Conservation (phyloP, 2,888 invertebrate genomes). For the Plagodis pulveraria region DNA sequence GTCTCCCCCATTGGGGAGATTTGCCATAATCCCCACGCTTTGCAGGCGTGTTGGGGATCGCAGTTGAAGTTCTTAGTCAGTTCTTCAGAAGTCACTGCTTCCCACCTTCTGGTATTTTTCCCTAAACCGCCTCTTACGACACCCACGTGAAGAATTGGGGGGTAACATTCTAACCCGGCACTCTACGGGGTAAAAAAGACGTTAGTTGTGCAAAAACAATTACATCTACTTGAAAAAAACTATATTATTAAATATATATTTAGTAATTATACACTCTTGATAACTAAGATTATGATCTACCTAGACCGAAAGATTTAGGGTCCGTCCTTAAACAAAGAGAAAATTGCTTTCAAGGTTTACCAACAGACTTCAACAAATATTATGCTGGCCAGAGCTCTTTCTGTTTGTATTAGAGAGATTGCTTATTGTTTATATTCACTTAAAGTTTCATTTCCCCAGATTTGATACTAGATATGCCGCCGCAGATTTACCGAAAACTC, state of each 20-base stretch:
- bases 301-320: not conserved
- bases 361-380: conserved; percentile 13
- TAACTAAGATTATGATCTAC: not conserved
- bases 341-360: conserved; percentile 13
- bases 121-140: too few species aligned
- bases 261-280: not conserved
- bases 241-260: not conserved
- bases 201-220: too few species aligned
- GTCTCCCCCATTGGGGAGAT: too few species aligned
- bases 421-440: conserved; percentile 16
- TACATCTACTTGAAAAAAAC: not conserved
- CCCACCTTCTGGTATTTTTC: too few species aligned
- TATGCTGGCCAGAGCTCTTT: conserved; percentile 6
- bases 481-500: conserved; percentile 48
- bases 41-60: too few species aligned
- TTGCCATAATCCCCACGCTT: too few species aligned
- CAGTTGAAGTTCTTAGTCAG: too few species aligned
- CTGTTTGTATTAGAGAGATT: conserved; percentile 11
- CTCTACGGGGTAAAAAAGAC: too few species aligned
- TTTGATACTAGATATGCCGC: conserved; percentile 53
- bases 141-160: too few species aligned
- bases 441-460: conserved; percentile 43
- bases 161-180: too few species aligned
- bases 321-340: conserved; percentile 12
- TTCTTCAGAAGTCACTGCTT: too few species aligned